Evolutionary conservation across 2,113 vertebrate genomes (phyloP), one percentile per base, ranked within the genome.

Genomic region (Rhabdornis inornatus): DNA sequence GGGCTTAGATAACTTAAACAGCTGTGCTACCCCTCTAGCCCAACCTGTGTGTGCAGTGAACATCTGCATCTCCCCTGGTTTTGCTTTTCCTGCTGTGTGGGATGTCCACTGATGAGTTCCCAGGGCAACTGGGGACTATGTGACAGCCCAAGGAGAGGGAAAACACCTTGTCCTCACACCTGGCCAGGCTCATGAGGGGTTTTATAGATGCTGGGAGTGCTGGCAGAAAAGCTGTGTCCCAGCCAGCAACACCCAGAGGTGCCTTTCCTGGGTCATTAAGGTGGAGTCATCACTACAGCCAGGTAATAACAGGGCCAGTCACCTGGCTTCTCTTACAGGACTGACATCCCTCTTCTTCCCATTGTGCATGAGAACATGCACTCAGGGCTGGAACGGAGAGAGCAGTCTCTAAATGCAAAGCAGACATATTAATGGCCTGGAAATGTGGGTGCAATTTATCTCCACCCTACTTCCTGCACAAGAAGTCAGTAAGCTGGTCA

Each of bases 351-450:
- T 83, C 76, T 40, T 66, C 70, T 27, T 87, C 31, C 37, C 44
- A 5, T 40, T 1, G 0, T n/a, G 39, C 45, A 7, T 15, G 59
- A 33, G 49, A 80, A 80, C 0, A 0, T 35, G 70, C 37, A 49
- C 17, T 15, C 56, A 9, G 42, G 52, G 40, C 57, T 92, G 53
- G 52, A 47, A 49, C 4, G 68, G 16, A 55, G 21, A 19, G 15
- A 39, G 23, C 60, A 61, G 21, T 18, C 24, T 89, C 65, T 68
- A 28, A 70, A 49, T 49, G 39, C 75, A 90, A 66, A 77, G 59
- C 39, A 47, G 28, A 10, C 2, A 0, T 40, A 21, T 23, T 75
- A 82, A 84, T 84, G 49, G 61, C 57, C 79, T 79, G 49, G 77
- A 89, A 82, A 69, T 2, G 5, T 45, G 3, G 1, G 31, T 82